Conservation (phyloP, 2,888 invertebrate species). For the Psylliodes chrysocephalus region DNA sequence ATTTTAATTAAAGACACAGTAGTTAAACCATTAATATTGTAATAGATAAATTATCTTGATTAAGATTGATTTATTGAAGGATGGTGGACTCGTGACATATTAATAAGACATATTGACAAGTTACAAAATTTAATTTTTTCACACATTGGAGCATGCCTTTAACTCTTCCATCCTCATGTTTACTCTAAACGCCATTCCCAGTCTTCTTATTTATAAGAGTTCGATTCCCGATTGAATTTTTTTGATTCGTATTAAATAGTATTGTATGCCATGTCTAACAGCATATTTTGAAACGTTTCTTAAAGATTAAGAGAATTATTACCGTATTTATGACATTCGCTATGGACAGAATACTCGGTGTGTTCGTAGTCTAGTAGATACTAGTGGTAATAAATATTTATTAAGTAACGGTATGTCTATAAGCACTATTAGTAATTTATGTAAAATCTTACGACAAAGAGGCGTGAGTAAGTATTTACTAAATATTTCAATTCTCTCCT, state of each 20-base stretch:
- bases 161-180: no score
- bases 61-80: no score
- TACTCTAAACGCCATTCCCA: no score
- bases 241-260: background rate
- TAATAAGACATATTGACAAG: no score
- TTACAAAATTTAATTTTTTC: no score
- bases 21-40: no score
- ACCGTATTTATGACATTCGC: constrained; percentile 10
- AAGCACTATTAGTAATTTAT: constrained; percentile 30
- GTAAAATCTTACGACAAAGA: constrained; percentile 32
- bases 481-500: constrained; percentile 27
- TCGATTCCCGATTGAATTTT: no score
- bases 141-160: no score
- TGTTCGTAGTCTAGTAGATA: constrained; percentile 9
- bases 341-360: constrained; percentile 1
- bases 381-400: constrained; percentile 38
- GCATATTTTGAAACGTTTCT: background rate
- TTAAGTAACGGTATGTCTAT: constrained; percentile 41
- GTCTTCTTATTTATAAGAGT: no score
- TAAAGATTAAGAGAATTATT: constrained; percentile 9
- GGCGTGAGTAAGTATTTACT: constrained; percentile 30
- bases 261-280: background rate
- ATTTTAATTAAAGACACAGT: no score
- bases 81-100: no score
- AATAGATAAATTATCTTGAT: no score